Evolutionary conservation across 1,140 invertebrate genomes (phyloP).

Genomic region (Microplitis demolitor): DNA sequence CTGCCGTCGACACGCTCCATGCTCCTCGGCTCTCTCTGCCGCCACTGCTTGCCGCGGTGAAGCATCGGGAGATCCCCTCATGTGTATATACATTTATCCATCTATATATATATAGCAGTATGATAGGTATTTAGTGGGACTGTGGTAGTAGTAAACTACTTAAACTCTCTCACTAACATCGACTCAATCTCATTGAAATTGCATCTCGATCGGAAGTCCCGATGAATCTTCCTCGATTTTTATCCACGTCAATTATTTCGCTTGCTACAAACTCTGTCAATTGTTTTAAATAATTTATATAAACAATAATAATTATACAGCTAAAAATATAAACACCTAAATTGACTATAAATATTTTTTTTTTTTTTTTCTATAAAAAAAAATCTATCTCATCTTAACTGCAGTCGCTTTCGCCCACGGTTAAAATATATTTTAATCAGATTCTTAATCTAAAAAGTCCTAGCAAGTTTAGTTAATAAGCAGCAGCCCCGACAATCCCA

Average conservation of each 20-base stretch:
- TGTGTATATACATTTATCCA: neutral
- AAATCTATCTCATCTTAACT: no score
- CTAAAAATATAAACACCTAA: no score
- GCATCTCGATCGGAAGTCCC: conserved; percentile 8
- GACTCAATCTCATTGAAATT: conserved; percentile 6
- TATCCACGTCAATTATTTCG: conserved; percentile 7
- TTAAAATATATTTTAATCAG: no score
- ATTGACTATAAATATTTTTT: no score
- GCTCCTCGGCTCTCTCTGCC: conserved; percentile 33
- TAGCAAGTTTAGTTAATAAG: no score
- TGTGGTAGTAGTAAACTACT: neutral
- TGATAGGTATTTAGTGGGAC: neutral
- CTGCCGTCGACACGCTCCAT: conserved; percentile 57
- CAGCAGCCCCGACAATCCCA: no score
- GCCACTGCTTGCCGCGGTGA: neutral
- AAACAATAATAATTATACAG: no score
- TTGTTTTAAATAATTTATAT: neutral
- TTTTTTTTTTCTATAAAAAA: no score
- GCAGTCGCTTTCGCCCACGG: no score
- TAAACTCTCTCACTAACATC: neutral
- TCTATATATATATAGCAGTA: neutral
- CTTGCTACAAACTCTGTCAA: neutral
- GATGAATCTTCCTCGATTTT: conserved; percentile 10
- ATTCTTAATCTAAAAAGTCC: no score
- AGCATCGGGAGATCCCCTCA: conserved; percentile 13